phyloP scores from a whole-genome alignment of 2,888 invertebrate species.

The Steinernema carpocapsae region DNA sequence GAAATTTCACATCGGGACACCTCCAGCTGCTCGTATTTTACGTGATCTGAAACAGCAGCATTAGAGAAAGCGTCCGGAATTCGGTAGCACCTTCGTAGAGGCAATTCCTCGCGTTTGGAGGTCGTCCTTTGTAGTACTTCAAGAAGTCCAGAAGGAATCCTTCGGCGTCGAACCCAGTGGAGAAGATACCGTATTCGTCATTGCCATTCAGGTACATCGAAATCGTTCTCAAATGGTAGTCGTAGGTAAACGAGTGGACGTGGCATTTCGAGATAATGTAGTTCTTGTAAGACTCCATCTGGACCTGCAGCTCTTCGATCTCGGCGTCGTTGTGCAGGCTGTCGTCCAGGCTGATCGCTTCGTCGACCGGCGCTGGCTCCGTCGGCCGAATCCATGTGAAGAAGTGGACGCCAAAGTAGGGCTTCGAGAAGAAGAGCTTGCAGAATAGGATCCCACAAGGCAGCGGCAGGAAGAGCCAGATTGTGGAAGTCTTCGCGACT shows the following conservation, averaged over 20 bases:
- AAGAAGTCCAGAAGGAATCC: conserved; percentile 80
- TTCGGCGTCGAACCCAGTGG: conserved; percentile 76
- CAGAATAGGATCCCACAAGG: conserved; percentile 52
- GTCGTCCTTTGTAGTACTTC: too few relatives aligned
- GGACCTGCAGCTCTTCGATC: not conserved
- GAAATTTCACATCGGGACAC: too few relatives aligned
- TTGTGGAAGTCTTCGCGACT: not conserved
- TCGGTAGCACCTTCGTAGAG: too few relatives aligned
- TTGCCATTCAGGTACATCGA: conserved; percentile 51
- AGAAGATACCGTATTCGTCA: conserved; percentile 63
- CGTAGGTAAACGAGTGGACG: conserved; percentile 68
- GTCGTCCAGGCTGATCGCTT: not conserved
- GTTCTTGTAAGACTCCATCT: conserved; percentile 47
- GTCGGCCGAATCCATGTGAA: conserved; percentile 41
- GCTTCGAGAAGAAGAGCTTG: conserved; percentile 51
- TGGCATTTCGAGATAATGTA: conserved; percentile 52
- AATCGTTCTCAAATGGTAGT: conserved; percentile 62
- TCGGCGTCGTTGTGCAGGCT: not conserved
- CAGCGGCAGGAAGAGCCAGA: conserved; percentile 46
- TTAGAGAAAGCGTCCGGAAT: too few relatives aligned
- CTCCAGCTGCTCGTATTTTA: too few relatives aligned
- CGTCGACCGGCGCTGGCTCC: not conserved
- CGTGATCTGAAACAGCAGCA: too few relatives aligned
- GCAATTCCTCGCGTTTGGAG: too few relatives aligned
- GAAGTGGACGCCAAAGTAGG: conserved; percentile 54